Conservation (phyloP, 2,797 vertebrate genomes). For the Trematomus bernacchii region DNA sequence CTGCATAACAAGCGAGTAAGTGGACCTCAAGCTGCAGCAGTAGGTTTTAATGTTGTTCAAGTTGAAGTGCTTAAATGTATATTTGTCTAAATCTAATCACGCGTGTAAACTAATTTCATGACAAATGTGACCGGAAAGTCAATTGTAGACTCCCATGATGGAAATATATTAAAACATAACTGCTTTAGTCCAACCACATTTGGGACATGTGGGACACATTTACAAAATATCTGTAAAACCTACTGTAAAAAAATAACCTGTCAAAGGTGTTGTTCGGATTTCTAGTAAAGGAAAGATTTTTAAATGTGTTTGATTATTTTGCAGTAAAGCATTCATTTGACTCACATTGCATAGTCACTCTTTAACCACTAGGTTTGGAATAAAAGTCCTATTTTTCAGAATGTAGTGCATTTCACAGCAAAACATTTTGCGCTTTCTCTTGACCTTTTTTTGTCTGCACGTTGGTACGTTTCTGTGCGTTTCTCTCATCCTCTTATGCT, state of each 20-base stretch:
- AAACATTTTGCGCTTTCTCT: not conserved
- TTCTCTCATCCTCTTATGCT: not conserved
- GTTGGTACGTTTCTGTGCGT: not conserved
- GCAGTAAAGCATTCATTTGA: not conserved
- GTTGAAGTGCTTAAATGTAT: not conserved
- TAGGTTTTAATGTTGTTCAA: not conserved
- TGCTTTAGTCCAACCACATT: not conserved
- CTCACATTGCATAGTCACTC: too few species aligned
- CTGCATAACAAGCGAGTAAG: not conserved
- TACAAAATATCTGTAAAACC: not conserved
- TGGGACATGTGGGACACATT: not conserved
- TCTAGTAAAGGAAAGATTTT: not conserved
- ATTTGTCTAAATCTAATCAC: not conserved
- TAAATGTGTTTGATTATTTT: not conserved
- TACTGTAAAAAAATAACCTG: not conserved
- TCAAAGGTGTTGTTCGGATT: not conserved
- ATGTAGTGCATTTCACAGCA: not conserved
- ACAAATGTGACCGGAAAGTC: not conserved
- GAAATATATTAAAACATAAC: not conserved
- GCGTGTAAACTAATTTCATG: not conserved
- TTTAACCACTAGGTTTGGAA: not conserved
- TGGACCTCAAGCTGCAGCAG: not conserved
- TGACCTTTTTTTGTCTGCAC: not conserved
- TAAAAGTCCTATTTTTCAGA: not conserved
- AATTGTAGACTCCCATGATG: not conserved